These are phyloP conservation scores for Pristionchus maxplancki DNA, from an alignment of 2,888 invertebrate species.

Conservation along the genomic window DNA sequence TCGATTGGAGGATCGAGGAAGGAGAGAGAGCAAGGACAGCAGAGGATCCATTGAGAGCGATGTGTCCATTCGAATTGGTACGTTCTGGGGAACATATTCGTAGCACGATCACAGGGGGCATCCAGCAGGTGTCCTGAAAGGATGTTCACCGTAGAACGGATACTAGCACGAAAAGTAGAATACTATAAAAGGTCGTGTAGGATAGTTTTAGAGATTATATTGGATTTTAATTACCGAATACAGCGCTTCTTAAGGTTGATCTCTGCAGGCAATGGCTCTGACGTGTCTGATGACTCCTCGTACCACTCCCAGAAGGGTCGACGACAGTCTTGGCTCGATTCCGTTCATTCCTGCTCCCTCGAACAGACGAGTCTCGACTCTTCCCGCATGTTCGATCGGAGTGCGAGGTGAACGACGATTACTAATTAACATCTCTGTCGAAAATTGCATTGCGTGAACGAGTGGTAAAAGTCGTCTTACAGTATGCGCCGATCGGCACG, in stretches of 20 bases:
- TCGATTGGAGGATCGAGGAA: conserved; percentile 72
- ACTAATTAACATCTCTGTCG: neutral
- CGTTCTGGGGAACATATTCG: too few relatives aligned
- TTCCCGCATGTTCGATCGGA: conserved; percentile 26
- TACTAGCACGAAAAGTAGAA: too few relatives aligned
- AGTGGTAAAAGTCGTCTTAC: conserved; percentile 9
- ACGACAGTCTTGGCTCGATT: conserved; percentile 75
- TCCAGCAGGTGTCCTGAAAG: too few relatives aligned
- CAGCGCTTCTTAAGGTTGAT: too few relatives aligned
- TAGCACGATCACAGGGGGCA: too few relatives aligned
- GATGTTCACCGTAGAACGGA: too few relatives aligned
- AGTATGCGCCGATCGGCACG: conserved; percentile 52
- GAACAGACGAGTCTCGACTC: conserved; percentile 55
- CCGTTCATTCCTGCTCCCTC: conserved; percentile 59
- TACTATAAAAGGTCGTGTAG: too few relatives aligned
- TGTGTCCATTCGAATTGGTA: conserved; percentile 72
- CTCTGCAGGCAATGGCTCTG: conserved; percentile 60
- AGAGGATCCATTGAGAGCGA: conserved; percentile 74
- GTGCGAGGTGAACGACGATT: conserved; percentile 38
- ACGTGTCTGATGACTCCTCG: conserved; percentile 65
- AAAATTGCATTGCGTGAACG: neutral
- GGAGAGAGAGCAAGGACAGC: conserved; percentile 72
- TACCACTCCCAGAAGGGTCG: conserved; percentile 65
- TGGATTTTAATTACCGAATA: too few relatives aligned
- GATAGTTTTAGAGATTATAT: too few relatives aligned